Percentiles rank a stretch among this genome's conserved stretches.
These are phyloP conservation scores for Perca schrenkii DNA, from an alignment of 2,113 vertebrate species.

Conservation along the genomic window DNA sequence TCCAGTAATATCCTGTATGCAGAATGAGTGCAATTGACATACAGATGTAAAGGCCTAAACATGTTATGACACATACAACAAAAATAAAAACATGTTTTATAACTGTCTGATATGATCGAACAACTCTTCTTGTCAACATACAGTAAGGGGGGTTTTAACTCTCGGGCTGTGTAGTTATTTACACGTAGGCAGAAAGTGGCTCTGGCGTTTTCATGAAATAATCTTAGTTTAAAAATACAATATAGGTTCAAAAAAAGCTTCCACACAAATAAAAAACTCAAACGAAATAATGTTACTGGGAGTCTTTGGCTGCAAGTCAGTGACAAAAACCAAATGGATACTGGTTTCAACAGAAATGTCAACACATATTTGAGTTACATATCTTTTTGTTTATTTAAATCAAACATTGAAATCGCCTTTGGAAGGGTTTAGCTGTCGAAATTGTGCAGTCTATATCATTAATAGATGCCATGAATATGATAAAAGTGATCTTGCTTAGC, in stretches of 20 bases:
- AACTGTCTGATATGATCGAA: slow-evolving; percentile 74
- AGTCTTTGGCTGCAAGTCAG: background rate
- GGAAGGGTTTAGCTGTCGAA: background rate
- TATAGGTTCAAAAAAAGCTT: background rate
- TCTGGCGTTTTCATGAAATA: background rate
- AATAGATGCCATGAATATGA: background rate
- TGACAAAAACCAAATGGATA: background rate
- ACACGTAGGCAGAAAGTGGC: background rate
- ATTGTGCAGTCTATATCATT: background rate
- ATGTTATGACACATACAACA: slow-evolving; percentile 69
- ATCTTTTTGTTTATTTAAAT: background rate
- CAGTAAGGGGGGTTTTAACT: background rate
- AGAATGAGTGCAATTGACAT: slow-evolving; percentile 74
- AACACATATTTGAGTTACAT: background rate
- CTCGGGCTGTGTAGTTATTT: background rate
- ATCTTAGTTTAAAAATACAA: background rate
- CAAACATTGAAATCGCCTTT: background rate
- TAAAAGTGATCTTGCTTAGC: background rate
- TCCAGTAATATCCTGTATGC: slow-evolving; percentile 76
- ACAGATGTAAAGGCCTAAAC: slow-evolving; percentile 74
- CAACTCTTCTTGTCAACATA: slow-evolving; percentile 28
- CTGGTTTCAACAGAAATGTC: background rate
- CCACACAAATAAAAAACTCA: background rate
- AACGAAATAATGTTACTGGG: background rate
- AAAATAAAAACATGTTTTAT: slow-evolving; percentile 80